Evolutionary conservation across 2,113 vertebrate genomes (phyloP).

Genomic region (Otis tarda): DNA sequence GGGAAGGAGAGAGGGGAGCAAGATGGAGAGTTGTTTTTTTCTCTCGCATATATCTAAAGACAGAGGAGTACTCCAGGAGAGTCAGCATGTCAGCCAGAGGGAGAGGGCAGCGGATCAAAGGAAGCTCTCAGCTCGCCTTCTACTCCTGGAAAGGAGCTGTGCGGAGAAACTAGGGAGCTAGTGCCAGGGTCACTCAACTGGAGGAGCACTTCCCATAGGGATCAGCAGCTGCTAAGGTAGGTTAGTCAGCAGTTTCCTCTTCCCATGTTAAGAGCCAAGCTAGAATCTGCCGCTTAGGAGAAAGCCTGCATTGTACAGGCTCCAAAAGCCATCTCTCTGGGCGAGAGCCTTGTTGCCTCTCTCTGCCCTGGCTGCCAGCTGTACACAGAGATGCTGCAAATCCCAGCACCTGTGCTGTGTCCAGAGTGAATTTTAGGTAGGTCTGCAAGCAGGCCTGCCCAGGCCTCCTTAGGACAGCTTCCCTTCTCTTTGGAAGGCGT

Average conservation of each 20-base stretch:
- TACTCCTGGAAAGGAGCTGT: conserved; percentile 76
- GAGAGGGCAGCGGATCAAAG: conserved; percentile 78
- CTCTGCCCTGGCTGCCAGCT: background rate
- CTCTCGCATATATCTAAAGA: conserved; percentile 75
- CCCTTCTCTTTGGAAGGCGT: background rate
- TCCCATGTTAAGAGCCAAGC: conserved; percentile 3
- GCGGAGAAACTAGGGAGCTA: conserved; percentile 81
- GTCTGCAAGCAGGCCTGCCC: conserved; percentile 7
- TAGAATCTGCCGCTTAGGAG: background rate
- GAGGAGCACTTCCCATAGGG: conserved; percentile 80
- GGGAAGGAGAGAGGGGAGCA: conserved; percentile 43
- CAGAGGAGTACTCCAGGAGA: conserved; percentile 76
- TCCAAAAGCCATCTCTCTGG: background rate
- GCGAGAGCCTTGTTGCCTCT: background rate
- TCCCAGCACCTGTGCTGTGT: background rate
- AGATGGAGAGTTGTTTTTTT: conserved; percentile 56
- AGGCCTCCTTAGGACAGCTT: background rate
- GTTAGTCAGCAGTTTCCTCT: conserved; percentile 76
- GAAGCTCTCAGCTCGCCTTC: conserved; percentile 74
- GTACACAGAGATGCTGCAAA: background rate
- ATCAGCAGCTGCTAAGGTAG: conserved; percentile 79
- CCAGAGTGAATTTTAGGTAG: conserved; percentile 12
- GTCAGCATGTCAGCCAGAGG: conserved; percentile 80
- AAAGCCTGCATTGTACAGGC: conserved; percentile 19
- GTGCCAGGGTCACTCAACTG: conserved; percentile 81